phyloP scores from a whole-genome alignment of 2,888 invertebrate species.

The Caradrina kadenii region DNA sequence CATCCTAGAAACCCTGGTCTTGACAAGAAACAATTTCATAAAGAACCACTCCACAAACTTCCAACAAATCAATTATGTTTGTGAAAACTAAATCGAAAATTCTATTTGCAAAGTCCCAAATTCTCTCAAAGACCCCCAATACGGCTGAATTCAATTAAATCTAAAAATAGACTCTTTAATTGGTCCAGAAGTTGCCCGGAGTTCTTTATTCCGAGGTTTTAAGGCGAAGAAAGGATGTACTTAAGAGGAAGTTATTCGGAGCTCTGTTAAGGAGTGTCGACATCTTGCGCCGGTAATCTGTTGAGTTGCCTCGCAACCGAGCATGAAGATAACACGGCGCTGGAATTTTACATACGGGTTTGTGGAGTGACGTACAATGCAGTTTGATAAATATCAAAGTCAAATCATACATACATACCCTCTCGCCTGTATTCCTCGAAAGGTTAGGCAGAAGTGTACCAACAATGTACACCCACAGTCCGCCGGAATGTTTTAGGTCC shows the following conservation, averaged over 20 bases:
- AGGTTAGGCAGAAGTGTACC: too few relatives aligned
- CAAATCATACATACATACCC: too few relatives aligned
- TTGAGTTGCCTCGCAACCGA: conserved; percentile 37
- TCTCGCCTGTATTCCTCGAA: too few relatives aligned
- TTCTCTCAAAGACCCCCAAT: conserved; percentile 28
- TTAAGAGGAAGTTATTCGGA: conserved; percentile 16
- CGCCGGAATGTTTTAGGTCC: too few relatives aligned
- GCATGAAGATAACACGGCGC: conserved; percentile 37
- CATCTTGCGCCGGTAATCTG: conserved; percentile 51
- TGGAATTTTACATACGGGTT: conserved; percentile 14
- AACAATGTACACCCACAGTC: too few relatives aligned
- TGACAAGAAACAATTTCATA: conserved; percentile 34
- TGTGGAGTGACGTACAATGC: not conserved
- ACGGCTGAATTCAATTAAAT: conserved; percentile 43
- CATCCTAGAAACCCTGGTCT: not conserved
- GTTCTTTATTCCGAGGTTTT: conserved; percentile 37
- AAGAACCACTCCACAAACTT: conserved; percentile 16
- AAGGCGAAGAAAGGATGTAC: conserved; percentile 1
- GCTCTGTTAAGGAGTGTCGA: conserved; percentile 30
- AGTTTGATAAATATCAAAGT: not conserved
- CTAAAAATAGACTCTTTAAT: conserved; percentile 49
- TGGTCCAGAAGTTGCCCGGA: conserved; percentile 36
- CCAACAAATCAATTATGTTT: conserved; percentile 49
- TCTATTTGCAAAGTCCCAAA: conserved; percentile 23
- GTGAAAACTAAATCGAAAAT: conserved; percentile 34